These are phyloP conservation scores for Augochlorella aurata DNA, from an alignment of 2,888 invertebrate species.

Conservation along the genomic window DNA sequence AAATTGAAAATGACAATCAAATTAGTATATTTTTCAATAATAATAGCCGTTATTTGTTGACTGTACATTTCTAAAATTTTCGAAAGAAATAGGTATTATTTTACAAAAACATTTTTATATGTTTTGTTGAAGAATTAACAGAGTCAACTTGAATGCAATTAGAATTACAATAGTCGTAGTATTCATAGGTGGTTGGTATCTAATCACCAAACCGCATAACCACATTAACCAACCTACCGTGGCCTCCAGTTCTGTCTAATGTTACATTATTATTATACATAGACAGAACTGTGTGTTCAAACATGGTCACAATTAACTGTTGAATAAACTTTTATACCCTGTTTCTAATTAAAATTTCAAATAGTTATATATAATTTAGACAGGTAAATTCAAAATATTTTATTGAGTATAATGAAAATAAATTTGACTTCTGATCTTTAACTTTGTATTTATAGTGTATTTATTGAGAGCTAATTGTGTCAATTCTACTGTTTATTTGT, in stretches of 20 bases:
- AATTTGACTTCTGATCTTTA: background rate
- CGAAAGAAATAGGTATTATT: background rate
- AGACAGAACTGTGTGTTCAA: constrained; percentile 48
- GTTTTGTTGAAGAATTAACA: constrained; percentile 13
- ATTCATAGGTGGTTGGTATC: constrained; percentile 68
- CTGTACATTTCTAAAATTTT: background rate
- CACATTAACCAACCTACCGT: constrained; percentile 62
- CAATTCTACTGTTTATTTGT: background rate
- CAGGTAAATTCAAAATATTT: background rate
- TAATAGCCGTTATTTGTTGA: background rate
- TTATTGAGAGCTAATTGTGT: background rate
- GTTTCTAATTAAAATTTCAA: background rate
- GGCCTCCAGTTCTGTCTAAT: constrained; percentile 71
- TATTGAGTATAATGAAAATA: background rate
- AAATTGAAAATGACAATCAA: background rate
- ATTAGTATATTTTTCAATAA: background rate
- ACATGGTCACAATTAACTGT: constrained; percentile 21
- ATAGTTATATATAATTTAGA: background rate
- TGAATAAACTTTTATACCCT: constrained; percentile 14
- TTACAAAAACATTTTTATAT: background rate
- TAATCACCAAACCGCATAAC: constrained; percentile 75
- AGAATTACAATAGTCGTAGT: constrained; percentile 56
- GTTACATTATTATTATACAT: constrained; percentile 67
- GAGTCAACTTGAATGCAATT: constrained; percentile 33
- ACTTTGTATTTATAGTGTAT: background rate